Conservation (phyloP, 2,113 vertebrate species). For the Myocastor coypus region DNA sequence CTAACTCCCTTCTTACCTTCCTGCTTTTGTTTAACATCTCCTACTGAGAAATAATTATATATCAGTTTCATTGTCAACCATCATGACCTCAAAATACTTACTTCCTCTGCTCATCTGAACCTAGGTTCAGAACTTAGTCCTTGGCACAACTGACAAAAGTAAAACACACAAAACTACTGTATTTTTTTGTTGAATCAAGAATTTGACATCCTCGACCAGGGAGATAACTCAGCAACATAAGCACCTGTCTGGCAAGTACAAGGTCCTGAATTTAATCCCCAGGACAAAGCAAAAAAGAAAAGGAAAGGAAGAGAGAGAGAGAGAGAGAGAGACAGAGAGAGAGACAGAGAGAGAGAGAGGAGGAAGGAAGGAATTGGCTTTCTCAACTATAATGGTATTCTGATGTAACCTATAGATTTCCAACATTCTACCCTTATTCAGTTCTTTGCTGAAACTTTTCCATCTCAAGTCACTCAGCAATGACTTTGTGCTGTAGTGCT, state of each 20-base stretch:
- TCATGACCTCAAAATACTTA: background rate
- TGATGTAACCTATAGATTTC: constrained; percentile 37
- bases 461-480: background rate
- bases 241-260: no score
- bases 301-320: no score
- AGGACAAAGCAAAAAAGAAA: no score
- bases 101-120: background rate
- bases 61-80: constrained; percentile 3
- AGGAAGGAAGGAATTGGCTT: background rate
- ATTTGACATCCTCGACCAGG: background rate
- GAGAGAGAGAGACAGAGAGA: no score
- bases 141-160: background rate
- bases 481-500: background rate
- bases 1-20: background rate
- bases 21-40: constrained; percentile 30
- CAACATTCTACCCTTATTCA: background rate
- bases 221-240: no score
- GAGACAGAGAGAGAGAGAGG: no score
- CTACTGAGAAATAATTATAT: background rate
- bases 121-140: background rate
- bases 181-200: background rate
- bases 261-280: no score
- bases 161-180: background rate
- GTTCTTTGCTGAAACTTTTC: background rate
- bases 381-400: background rate